Conservation (phyloP, 2,888 invertebrate genomes). For the Perizoma flavofasciatum region DNA sequence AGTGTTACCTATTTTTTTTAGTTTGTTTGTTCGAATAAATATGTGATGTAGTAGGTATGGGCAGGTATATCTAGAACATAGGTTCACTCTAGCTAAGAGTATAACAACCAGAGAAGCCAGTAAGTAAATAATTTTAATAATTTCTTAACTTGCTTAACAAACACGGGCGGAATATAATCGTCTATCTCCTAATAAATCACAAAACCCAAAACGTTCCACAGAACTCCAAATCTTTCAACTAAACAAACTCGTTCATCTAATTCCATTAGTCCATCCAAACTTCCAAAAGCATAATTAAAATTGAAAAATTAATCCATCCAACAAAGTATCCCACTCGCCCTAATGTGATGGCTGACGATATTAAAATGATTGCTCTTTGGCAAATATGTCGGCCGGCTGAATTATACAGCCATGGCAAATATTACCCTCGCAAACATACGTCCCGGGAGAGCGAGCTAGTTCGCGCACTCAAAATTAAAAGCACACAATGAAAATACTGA, state of each 20-base stretch:
- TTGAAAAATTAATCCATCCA: conserved; percentile 76
- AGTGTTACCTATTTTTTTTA: too few relatives aligned
- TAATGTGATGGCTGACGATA: conserved; percentile 84
- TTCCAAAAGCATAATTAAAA: conserved; percentile 59
- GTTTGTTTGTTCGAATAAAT: too few relatives aligned
- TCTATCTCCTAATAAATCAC: conserved; percentile 7
- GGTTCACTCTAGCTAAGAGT: too few relatives aligned
- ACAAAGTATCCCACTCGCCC: conserved; percentile 73
- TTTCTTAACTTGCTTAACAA: too few relatives aligned
- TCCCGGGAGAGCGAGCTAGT: conserved; percentile 84
- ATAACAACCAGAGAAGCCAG: too few relatives aligned
- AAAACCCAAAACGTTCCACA: conserved; percentile 13
- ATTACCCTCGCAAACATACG: conserved; percentile 85
- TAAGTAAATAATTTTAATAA: too few relatives aligned
- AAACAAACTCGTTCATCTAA: conserved; percentile 38
- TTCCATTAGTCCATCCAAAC: conserved; percentile 33
- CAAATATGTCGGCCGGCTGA: conserved; percentile 85
- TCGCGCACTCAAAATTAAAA: conserved; percentile 87
- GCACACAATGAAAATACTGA: conserved; percentile 86
- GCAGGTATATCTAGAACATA: too few relatives aligned
- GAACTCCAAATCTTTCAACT: conserved; percentile 25
- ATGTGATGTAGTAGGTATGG: too few relatives aligned
- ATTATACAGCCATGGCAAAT: conserved; percentile 86
- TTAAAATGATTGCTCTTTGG: conserved; percentile 87
- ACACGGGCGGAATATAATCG: too few relatives aligned